These are phyloP conservation scores for Ophraella communa DNA, from an alignment of 2,888 invertebrate genomes.

Conservation along the genomic window DNA sequence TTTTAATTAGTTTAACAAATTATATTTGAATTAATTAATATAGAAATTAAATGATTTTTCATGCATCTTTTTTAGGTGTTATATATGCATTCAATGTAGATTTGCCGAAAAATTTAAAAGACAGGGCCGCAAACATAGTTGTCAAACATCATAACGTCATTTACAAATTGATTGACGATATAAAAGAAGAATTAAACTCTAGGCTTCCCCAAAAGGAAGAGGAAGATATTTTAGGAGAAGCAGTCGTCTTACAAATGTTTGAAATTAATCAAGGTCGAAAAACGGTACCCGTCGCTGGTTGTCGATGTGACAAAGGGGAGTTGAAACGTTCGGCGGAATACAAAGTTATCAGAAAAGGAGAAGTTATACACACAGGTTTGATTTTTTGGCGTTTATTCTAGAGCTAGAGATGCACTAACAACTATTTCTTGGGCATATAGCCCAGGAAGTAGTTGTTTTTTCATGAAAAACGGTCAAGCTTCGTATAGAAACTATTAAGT, in stretches of 20 bases:
- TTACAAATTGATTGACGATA: conserved; percentile 89
- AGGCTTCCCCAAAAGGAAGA: conserved; percentile 74
- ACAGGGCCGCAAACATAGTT: conserved; percentile 65
- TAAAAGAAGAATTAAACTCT: conserved; percentile 78
- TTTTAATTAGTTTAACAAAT: too few species aligned
- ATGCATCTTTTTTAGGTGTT: conserved; percentile 79
- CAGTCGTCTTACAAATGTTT: conserved; percentile 84
- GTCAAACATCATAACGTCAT: conserved; percentile 86
- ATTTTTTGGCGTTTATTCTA: neutral
- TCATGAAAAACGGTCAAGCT: too few species aligned
- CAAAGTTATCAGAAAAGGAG: conserved; percentile 71
- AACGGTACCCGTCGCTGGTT: conserved; percentile 88
- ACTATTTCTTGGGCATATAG: neutral
- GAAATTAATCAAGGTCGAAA: conserved; percentile 78
- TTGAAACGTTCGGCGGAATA: conserved; percentile 73
- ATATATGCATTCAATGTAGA: conserved; percentile 90
- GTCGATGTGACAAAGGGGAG: conserved; percentile 79
- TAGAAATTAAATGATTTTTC: too few species aligned
- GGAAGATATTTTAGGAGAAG: conserved; percentile 83
- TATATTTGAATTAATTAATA: too few species aligned
- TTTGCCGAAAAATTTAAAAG: conserved; percentile 60
- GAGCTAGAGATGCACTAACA: too few species aligned
- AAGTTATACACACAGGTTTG: conserved; percentile 74
- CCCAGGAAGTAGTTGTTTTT: too few species aligned
- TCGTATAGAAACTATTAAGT: too few species aligned